A percentile compares a stretch with the other conserved stretches of the same genome.
Conservation (phyloP, 2,797 vertebrate genomes). For the Chelon auratus region DNA sequence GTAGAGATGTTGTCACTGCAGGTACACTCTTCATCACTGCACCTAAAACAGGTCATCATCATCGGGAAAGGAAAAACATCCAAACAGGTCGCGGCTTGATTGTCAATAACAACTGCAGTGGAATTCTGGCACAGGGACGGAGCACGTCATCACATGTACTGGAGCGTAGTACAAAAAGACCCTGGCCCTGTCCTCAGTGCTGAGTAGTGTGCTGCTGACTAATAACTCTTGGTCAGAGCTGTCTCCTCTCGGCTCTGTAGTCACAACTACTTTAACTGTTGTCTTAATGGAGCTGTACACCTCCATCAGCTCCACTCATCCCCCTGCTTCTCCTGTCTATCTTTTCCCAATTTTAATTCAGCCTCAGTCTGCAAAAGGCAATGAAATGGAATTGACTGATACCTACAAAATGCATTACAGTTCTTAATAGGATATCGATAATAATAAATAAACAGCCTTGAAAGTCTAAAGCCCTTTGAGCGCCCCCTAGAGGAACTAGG, state of each 20-base stretch:
- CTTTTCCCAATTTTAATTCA: slow-evolving; percentile 58
- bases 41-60: slow-evolving; percentile 38
- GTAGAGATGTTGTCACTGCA: slow-evolving; percentile 39
- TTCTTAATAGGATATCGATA: slow-evolving; percentile 72
- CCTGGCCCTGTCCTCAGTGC: slow-evolving; percentile 38
- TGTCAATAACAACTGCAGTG: slow-evolving; percentile 29
- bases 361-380: slow-evolving; percentile 69
- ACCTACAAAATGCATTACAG: slow-evolving; percentile 70
- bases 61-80: slow-evolving; percentile 24
- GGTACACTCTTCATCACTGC: slow-evolving; percentile 40
- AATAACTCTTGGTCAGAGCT: slow-evolving; percentile 67
- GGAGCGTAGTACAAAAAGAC: slow-evolving; percentile 43
- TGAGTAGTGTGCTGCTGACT: slow-evolving; percentile 72
- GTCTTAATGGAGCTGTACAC: slow-evolving; percentile 71
- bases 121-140: slow-evolving; percentile 14
- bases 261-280: slow-evolving; percentile 73
- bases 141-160: slow-evolving; percentile 19
- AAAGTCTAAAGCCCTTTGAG: slow-evolving; percentile 24
- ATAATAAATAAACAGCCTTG: slow-evolving; percentile 62
- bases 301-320: slow-evolving; percentile 46
- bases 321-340: slow-evolving; percentile 21
- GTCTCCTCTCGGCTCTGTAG: slow-evolving; percentile 63
- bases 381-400: slow-evolving; percentile 73
- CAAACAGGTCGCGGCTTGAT: slow-evolving; percentile 45
- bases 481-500: slow-evolving; percentile 34